Evolutionary conservation across 2,797 vertebrate genomes (phyloP).

Genomic region (Paramormyrops hopkinsi): DNA sequence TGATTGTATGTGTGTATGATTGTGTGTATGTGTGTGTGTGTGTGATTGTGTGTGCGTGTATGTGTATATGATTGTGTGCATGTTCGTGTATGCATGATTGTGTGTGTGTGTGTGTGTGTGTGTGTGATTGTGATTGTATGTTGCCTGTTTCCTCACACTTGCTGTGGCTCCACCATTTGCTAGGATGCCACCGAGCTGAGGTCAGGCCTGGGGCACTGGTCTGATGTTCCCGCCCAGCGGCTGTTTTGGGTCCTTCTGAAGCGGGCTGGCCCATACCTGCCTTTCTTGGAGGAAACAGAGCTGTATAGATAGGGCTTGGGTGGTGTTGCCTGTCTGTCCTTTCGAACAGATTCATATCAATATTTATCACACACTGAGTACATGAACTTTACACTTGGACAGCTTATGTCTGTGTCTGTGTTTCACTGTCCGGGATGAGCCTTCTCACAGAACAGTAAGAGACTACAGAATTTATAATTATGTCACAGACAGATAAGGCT

Average conservation of each 20-base stretch:
- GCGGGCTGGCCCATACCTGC: neutral
- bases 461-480: neutral
- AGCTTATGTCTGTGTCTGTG: neutral
- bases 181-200: slow-evolving; percentile 65
- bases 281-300: slow-evolving; percentile 19
- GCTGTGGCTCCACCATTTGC: slow-evolving; percentile 62
- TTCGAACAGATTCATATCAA: slow-evolving; percentile 16
- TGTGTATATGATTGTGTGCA: neutral
- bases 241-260: neutral
- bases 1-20: no score
- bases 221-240: slow-evolving; percentile 28
- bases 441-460: neutral
- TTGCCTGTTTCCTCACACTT: slow-evolving; percentile 65
- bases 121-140: neutral
- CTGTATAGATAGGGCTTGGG: neutral
- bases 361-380: neutral
- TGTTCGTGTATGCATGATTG: no score
- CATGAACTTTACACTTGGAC: neutral
- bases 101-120: no score
- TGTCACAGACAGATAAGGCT: neutral
- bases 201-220: slow-evolving; percentile 47
- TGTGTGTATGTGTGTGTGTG: no score
- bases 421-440: neutral
- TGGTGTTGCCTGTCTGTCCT: neutral
- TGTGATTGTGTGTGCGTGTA: no score